Evolutionary conservation across 2,797 vertebrate genomes (phyloP), one percentile per base, ranked within the genome.

Genomic region (Gephyroberyx darwinii): DNA sequence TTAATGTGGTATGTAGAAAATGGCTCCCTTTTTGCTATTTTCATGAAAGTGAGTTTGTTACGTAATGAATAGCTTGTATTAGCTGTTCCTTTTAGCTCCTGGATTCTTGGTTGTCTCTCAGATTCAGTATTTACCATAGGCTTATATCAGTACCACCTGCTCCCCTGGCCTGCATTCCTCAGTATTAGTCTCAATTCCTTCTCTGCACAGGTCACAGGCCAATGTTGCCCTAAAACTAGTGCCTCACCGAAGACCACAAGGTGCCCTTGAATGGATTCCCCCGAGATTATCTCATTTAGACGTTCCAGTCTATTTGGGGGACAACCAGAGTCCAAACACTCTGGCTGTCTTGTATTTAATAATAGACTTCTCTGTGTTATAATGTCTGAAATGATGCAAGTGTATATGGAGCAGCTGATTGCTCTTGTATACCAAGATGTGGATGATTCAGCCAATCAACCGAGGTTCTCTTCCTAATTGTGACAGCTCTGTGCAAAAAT

Each of bases 121-220:
- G 55, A 68, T 80, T 78, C 50, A 83, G 59, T 87, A 81, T 87
- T 89, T 81, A 80, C 74, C 54, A 16, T 65, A 26, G 56, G 48
- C 56, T 59, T 78, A 71, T 69, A 71, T 74, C 82, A 82, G 71
- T 77, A 90, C 77, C 80, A 85, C 79, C 75, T 84, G 80, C 83
- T 78, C 78, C 76, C 60, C 62, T 65, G 31, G 8, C 39, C 61
- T 47, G 53, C 87, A 86, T 89, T 88, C 85, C 84, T 74, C 30
- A 65, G 74, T 80, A 88, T 90, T 84, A 84, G 69, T 82, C 86
- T 88, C 30, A 69, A 58, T 75, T 81, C 65, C 73, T 73, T 69
- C 58, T 74, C 65, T 64, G 72, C 50, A 47, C 10, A 86, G 55
- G 60, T 87, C 77, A 75, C 13, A 76, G 78, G 59, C 68, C 82